Percentiles rank a stretch among this genome's conserved stretches.
These are phyloP conservation scores for Etia nguti DNA, from an alignment of 2,113 vertebrate species.

Conservation along the genomic window DNA sequence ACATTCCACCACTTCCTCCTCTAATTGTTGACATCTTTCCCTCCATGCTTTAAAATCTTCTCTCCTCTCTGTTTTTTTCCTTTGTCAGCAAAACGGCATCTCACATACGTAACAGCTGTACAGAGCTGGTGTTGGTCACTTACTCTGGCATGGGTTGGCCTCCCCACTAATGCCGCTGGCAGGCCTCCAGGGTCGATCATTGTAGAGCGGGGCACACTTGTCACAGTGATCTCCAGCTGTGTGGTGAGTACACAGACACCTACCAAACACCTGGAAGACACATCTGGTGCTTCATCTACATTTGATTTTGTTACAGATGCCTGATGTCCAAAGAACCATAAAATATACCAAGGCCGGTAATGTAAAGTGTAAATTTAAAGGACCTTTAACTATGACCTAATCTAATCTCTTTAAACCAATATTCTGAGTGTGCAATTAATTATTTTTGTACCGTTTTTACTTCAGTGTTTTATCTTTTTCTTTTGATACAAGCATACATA, in stretches of 20 bases:
- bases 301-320: background rate
- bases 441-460: background rate
- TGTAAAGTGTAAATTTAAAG: constrained; percentile 2
- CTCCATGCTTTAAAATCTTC: background rate
- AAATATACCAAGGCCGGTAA: constrained; percentile 13
- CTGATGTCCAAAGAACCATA: background rate
- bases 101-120: background rate
- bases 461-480: background rate
- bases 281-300: constrained; percentile 4
- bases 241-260: constrained; percentile 83
- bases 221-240: constrained; percentile 85
- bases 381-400: background rate
- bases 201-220: constrained; percentile 78
- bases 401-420: background rate
- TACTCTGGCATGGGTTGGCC: constrained; percentile 84
- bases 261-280: constrained; percentile 74
- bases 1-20: background rate
- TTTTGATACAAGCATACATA: background rate
- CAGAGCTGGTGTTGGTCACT: constrained; percentile 31
- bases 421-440: background rate
- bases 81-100: background rate
- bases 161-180: constrained; percentile 83
- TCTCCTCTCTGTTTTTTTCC: background rate
- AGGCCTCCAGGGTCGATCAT: constrained; percentile 82
- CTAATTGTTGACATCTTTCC: background rate